Evolutionary conservation across 1,140 invertebrate genomes (phyloP), one percentile per base, ranked within the genome.

Genomic region (Dryas iulia): DNA sequence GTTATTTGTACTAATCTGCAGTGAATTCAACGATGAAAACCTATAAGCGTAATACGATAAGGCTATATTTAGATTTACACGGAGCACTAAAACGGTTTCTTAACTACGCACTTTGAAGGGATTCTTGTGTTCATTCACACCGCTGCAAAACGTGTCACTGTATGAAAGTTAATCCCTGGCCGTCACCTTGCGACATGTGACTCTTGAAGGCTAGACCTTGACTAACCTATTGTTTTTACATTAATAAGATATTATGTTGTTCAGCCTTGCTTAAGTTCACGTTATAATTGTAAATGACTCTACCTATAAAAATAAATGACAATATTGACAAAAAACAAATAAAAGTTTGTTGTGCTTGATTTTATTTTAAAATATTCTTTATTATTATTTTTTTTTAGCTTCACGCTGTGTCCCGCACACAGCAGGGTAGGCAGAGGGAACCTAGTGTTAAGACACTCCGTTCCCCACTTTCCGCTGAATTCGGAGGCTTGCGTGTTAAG

Each of bases 111-210:
- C 11, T 35, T 67, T 60, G 6, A 59, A 59, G 39, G 53, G 35
- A 30, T 66, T 31, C 59, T 30, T 52, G 56, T 60, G 66, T 47
- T 8, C 57, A 33, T 25, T 10, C 53, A 35, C 30, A 18, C 14
- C 30, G 6, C 14, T 21, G 24, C 30, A 26, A 52, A 47, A 53
- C 26, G 33, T 59, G 64, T 12, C 10, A 10, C 35, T 47, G 39
- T 10, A 47, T 47, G 39, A 47, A 47, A 47, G n/a, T 60, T 73
- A 73, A 73, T 73, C 71, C 67, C 54, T 69, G 71, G 25, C 71
- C 66, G 54, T 73, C 62, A 69, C 71, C 71, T 73, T 73, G 58
- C n/a, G 47, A 69, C 52, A 64, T 53, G 63, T 69, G 62, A 65
- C 59, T 35, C 56, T 10, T 35, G 26, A 63, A 33, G 61, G 39